These are phyloP conservation scores for Mormyrops boulengeri DNA, from an alignment of 2,797 vertebrate species.

Conservation along the genomic window DNA sequence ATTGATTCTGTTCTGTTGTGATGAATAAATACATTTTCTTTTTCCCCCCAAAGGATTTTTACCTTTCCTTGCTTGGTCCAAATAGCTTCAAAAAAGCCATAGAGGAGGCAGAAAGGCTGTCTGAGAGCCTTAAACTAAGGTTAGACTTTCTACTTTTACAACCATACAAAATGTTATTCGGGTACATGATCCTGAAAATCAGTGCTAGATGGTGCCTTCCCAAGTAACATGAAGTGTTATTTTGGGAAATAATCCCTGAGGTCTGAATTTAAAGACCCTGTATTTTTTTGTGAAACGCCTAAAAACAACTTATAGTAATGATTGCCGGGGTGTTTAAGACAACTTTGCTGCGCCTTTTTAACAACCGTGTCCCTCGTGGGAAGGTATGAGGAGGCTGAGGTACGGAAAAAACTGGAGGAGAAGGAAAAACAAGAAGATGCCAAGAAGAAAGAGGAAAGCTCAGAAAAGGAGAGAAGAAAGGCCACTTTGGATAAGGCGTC, in stretches of 20 bases:
- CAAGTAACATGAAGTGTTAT: not conserved
- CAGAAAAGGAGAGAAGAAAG: constrained; percentile 52
- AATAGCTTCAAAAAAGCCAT: constrained; percentile 88
- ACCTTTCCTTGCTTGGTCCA: constrained; percentile 80
- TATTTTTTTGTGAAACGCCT: not conserved
- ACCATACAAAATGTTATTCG: not conserved
- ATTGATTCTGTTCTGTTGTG: not conserved
- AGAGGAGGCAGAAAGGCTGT: constrained; percentile 94
- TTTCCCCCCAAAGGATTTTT: constrained; percentile 73
- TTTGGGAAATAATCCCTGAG: not conserved
- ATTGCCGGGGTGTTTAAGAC: not conserved
- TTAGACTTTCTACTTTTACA: constrained; percentile 41
- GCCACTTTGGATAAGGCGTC: constrained; percentile 55
- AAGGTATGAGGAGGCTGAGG: constrained; percentile 95
- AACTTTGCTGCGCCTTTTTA: not conserved
- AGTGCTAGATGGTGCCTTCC: not conserved
- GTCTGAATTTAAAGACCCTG: not conserved
- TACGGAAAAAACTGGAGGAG: constrained; percentile 88
- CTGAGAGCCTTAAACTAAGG: constrained; percentile 96
- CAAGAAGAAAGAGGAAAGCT: constrained; percentile 68
- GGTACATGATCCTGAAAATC: not conserved
- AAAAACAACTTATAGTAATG: not conserved
- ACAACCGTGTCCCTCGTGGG: not conserved
- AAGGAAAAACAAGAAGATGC: constrained; percentile 67
- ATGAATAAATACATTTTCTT: not conserved